Evolutionary conservation across 2,797 vertebrate genomes (phyloP), one percentile per base, ranked within the genome.

Genomic region (Alcedo atthis): DNA sequence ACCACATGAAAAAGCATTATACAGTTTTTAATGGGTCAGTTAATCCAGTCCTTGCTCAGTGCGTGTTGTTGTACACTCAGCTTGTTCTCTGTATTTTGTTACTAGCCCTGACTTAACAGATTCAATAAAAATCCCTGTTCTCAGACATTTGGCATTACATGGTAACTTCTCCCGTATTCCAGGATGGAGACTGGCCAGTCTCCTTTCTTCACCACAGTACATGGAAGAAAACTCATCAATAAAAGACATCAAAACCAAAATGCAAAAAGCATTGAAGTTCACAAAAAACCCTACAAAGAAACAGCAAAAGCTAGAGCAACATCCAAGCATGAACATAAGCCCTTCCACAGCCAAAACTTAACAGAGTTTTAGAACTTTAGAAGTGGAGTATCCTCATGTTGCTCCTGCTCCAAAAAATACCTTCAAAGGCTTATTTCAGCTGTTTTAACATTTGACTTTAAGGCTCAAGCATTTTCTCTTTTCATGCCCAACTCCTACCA

Each of bases 71-170:
- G 87, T 87, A 71, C 1, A 4, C 73, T 89, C 81, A 91, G 88
- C 86, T 92, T 61, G 71, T 74, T 90, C 86, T 92, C 88, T 84
- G 35, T 81, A 43, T 76, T 94, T 85, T 81, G 69, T 81, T 73
- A 53, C 74, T 55, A 83, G 43, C 9, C 74, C 87, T 88, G 81
- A 90, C 59, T 86, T 88, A 84, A 90, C 58, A 86, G 59, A 90
- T 63, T 81, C 48, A 62, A 63, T 55, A 59, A 86, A 90, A 96
- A 45, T 49, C 83, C 71, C 81, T 73, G 59, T 51, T 90, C 86
- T 15, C 83, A 81, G 46, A 49, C 78, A 69, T 54, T 71, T 0
- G 0, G 75, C 59, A 69, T 77, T 53, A 66, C 9, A 26, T 55
- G 35, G 83, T 40, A 88, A 81, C 67, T 88, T 84, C 74, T 86